A percentile compares a stretch with the other conserved stretches of the same genome.
Conservation (phyloP, 2,888 invertebrate species). For the Seira sanloemensis region DNA sequence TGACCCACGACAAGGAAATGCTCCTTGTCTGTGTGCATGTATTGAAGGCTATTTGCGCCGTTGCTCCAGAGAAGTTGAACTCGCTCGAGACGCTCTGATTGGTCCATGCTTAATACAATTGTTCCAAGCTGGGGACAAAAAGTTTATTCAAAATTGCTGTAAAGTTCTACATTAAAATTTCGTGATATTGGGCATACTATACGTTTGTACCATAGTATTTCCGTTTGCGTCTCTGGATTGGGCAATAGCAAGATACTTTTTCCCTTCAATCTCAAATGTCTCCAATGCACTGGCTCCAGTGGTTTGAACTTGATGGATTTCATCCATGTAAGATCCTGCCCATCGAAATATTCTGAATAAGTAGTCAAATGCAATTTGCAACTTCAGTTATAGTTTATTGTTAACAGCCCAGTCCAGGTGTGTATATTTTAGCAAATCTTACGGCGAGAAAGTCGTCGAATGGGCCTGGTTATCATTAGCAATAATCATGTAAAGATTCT, state of each 20-base stretch:
- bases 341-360: constrained; percentile 67
- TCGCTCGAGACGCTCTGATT: constrained; percentile 65
- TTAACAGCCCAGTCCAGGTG: no score
- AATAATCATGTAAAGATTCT: constrained; percentile 63
- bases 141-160: constrained; percentile 1
- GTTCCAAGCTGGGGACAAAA: constrained; percentile 69
- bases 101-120: constrained; percentile 63
- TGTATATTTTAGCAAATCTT: constrained; percentile 21
- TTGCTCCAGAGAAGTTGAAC: constrained; percentile 70
- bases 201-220: constrained; percentile 52
- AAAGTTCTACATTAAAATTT: no score
- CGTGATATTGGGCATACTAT: neutral
- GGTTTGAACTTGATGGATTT: constrained; percentile 71
- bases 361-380: no score
- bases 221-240: constrained; percentile 66
- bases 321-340: constrained; percentile 72
- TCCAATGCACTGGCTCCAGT: constrained; percentile 67
- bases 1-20: constrained; percentile 68
- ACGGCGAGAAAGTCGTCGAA: constrained; percentile 68
- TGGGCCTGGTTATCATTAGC: constrained; percentile 66
- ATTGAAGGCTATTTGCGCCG: constrained; percentile 58
- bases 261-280: constrained; percentile 58
- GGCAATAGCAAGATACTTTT: constrained; percentile 67
- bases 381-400: neutral
- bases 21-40: constrained; percentile 62